phyloP scores from a whole-genome alignment of 2,888 invertebrate species.

The Cheilosia grossa region DNA sequence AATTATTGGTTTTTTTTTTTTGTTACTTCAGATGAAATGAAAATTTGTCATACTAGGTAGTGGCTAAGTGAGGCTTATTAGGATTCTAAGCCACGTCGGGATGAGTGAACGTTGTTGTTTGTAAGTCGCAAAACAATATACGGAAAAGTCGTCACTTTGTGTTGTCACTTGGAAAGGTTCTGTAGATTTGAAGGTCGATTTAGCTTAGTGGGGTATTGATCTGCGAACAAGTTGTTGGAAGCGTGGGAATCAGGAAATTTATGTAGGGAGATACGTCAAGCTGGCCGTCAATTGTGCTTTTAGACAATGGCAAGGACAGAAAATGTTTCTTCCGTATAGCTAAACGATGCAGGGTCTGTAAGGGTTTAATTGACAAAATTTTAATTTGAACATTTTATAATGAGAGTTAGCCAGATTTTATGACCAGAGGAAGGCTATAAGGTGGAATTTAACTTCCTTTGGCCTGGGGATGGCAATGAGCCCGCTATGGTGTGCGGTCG shows the following conservation, averaged over 20 bases:
- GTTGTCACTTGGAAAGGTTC: slow-evolving; percentile 18
- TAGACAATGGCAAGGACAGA: neutral
- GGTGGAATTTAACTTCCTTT: too few relatives aligned
- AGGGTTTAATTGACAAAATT: too few relatives aligned
- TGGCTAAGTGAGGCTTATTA: slow-evolving; percentile 29
- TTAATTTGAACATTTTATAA: too few relatives aligned
- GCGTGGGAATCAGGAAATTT: neutral
- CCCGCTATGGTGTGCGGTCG: too few relatives aligned
- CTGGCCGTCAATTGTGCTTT: neutral
- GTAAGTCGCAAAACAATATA: slow-evolving; percentile 1
- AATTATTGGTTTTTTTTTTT: neutral
- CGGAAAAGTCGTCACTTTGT: slow-evolving; percentile 26
- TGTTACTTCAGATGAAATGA: slow-evolving; percentile 40
- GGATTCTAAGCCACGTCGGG: slow-evolving; percentile 43
- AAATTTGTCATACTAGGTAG: slow-evolving; percentile 13
- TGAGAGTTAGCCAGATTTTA: too few relatives aligned
- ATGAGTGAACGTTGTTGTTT: slow-evolving; percentile 12
- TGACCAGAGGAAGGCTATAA: too few relatives aligned
- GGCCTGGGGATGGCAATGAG: too few relatives aligned
- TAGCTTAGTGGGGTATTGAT: slow-evolving; percentile 4
- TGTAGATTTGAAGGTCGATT: slow-evolving; percentile 10
- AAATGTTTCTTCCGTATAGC: neutral
- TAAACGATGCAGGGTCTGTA: too few relatives aligned
- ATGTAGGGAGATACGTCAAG: neutral
- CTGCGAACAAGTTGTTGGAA: neutral